These are phyloP conservation scores for Neoseiulus cucumeris DNA, from an alignment of 1,140 invertebrate species.

Conservation along the genomic window DNA sequence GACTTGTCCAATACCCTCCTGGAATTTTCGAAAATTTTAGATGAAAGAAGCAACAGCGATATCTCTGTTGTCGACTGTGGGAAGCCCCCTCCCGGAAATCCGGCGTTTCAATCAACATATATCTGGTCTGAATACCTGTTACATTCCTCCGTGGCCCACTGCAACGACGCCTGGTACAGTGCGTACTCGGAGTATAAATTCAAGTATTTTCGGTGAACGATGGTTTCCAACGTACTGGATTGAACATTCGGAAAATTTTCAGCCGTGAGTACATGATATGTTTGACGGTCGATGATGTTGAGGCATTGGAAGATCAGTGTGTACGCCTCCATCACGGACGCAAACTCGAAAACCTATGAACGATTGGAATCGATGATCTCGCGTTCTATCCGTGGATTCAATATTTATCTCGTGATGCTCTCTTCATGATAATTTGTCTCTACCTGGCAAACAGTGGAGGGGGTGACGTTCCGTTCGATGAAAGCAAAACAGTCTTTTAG, in stretches of 20 bases:
- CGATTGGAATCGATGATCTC: background rate
- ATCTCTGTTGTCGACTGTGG: too few species aligned
- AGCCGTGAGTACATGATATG: constrained; percentile 22
- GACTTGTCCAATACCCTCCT: background rate
- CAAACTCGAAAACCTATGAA: constrained; percentile 21
- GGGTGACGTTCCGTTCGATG: constrained; percentile 22
- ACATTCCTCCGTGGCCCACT: constrained; percentile 22
- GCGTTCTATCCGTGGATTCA: background rate
- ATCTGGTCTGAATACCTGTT: constrained; percentile 18
- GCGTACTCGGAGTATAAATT: constrained; percentile 23
- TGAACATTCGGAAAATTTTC: constrained; percentile 18
- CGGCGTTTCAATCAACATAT: too few species aligned
- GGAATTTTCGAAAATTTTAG: background rate
- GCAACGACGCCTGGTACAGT: constrained; percentile 20
- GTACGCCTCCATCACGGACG: constrained; percentile 21
- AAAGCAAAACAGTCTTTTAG: constrained; percentile 23
- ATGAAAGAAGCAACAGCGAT: too few species aligned
- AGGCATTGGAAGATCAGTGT: constrained; percentile 22
- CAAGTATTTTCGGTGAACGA: constrained; percentile 20
- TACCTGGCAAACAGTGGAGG: constrained; percentile 21
- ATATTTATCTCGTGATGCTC: background rate
- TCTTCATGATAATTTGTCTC: background rate
- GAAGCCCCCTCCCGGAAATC: too few species aligned
- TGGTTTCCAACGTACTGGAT: constrained; percentile 20
- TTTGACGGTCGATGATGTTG: constrained; percentile 23